A percentile compares a stretch with the other conserved stretches of the same genome.
These are phyloP conservation scores for Stichodactyla mertensii DNA, from an alignment of 64 coral and sea anemone species.

Conservation along the genomic window DNA sequence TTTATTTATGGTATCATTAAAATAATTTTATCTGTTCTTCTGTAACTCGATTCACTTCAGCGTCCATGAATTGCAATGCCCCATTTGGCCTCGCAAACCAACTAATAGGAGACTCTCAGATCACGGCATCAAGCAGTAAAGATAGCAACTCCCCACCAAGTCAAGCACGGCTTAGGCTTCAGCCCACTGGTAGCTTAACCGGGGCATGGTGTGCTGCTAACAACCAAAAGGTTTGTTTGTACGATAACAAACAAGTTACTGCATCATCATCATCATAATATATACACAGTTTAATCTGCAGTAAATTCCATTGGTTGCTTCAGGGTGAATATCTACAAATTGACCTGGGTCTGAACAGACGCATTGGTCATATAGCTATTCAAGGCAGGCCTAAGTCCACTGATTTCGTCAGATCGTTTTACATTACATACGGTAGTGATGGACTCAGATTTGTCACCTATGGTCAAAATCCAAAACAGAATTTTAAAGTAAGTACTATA, in stretches of 20 bases:
- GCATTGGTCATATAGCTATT: slow-evolving; percentile 55
- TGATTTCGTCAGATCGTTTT: slow-evolving; percentile 69
- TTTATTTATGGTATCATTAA: too few species aligned
- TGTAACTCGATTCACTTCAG: neutral
- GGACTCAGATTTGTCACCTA: slow-evolving; percentile 55
- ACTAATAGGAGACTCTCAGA: slow-evolving; percentile 53
- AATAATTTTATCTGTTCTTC: too few species aligned
- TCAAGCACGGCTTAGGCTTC: slow-evolving; percentile 55
- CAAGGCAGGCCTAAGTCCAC: slow-evolving; percentile 57
- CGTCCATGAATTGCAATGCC: slow-evolving; percentile 37
- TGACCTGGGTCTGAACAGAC: slow-evolving; percentile 68
- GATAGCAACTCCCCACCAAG: slow-evolving; percentile 44
- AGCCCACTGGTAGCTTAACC: slow-evolving; percentile 17
- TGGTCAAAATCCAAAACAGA: slow-evolving; percentile 58
- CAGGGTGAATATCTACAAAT: slow-evolving; percentile 79
- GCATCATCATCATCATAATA: too few species aligned
- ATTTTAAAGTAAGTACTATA: slow-evolving; percentile 44
- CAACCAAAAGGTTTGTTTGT: slow-evolving; percentile 33
- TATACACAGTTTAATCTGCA: too few species aligned
- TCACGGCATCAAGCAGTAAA: slow-evolving; percentile 58
- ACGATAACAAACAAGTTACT: too few species aligned
- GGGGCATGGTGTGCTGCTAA: slow-evolving; percentile 75
- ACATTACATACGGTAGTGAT: slow-evolving; percentile 66
- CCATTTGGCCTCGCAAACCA: slow-evolving; percentile 72
- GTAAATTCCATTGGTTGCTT: neutral